Conservation (phyloP, 2,888 invertebrate genomes). For the Hartigia nigra region DNA sequence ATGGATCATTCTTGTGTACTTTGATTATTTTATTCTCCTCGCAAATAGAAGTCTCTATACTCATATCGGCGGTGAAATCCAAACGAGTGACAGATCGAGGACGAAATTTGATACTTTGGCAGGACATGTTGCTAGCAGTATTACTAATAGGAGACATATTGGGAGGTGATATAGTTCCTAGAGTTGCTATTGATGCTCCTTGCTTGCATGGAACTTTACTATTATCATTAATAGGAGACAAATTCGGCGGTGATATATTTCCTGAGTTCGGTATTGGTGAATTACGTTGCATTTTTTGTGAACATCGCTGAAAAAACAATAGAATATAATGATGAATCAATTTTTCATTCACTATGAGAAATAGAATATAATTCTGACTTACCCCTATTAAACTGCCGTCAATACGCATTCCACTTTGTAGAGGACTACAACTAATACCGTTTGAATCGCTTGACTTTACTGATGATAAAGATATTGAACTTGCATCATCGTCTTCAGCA, state of each 20-base stretch:
- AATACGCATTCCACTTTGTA: slow-evolving; percentile 55
- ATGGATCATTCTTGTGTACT: slow-evolving; percentile 1
- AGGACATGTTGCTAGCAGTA: slow-evolving; percentile 40
- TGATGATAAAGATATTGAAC: slow-evolving; percentile 46
- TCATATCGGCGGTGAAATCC: slow-evolving; percentile 56
- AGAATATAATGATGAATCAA: background rate
- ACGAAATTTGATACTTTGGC: slow-evolving; percentile 46
- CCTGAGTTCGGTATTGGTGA: slow-evolving; percentile 38
- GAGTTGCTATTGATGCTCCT: slow-evolving; percentile 44
- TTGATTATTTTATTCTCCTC: slow-evolving; percentile 28
- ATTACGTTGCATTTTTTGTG: slow-evolving; percentile 35
- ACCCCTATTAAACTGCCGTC: slow-evolving; percentile 55
- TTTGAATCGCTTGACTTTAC: slow-evolving; percentile 40
- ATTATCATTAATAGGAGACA: slow-evolving; percentile 54
- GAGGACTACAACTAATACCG: slow-evolving; percentile 46
- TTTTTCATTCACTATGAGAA: background rate
- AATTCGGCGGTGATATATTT: slow-evolving; percentile 50
- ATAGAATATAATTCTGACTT: slow-evolving; percentile 12
- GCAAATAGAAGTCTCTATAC: slow-evolving; percentile 40
- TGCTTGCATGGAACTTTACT: slow-evolving; percentile 14
- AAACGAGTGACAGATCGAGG: slow-evolving; percentile 46
- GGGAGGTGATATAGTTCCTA: slow-evolving; percentile 47
- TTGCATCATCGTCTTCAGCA: slow-evolving; percentile 35
- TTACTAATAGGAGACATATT: slow-evolving; percentile 56
- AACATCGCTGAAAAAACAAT: slow-evolving; percentile 31